Conservation (phyloP, 2,113 vertebrate genomes). For the Cettia cetti region DNA sequence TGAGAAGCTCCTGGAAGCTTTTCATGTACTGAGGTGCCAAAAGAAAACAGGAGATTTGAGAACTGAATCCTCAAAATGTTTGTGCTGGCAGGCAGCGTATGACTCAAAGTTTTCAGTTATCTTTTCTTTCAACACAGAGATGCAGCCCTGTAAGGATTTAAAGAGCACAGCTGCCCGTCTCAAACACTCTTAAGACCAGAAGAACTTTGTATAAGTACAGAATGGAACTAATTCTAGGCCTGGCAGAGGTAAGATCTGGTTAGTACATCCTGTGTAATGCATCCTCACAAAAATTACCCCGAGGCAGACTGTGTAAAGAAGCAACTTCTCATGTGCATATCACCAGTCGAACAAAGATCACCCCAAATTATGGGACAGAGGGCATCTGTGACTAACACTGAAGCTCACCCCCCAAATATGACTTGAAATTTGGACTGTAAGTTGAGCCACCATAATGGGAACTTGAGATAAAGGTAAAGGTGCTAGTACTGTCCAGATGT, state of each 20-base stretch:
- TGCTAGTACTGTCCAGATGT: neutral
- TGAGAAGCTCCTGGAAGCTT: neutral
- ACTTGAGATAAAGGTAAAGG: neutral
- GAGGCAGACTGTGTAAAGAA: neutral
- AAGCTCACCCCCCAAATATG: neutral
- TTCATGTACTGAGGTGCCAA: neutral
- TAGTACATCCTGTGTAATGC: neutral
- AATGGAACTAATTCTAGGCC: neutral
- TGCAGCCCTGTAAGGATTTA: neutral
- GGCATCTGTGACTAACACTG: neutral
- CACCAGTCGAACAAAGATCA: neutral
- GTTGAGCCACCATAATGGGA: neutral
- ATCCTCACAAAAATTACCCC: neutral
- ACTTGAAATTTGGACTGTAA: neutral
- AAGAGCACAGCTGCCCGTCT: neutral
- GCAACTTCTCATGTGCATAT: fast-evolving
- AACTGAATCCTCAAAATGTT: neutral
- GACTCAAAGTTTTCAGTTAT: neutral
- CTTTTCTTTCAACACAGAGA: neutral
- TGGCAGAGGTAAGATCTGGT: neutral
- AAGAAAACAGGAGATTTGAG: neutral
- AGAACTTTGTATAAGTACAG: neutral
- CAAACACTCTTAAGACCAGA: neutral
- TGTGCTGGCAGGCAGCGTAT: neutral
- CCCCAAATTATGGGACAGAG: neutral